Evolutionary conservation across 2,888 invertebrate species (phyloP), one percentile per base, ranked within the genome.

Genomic region (Itoplectis maculator): DNA sequence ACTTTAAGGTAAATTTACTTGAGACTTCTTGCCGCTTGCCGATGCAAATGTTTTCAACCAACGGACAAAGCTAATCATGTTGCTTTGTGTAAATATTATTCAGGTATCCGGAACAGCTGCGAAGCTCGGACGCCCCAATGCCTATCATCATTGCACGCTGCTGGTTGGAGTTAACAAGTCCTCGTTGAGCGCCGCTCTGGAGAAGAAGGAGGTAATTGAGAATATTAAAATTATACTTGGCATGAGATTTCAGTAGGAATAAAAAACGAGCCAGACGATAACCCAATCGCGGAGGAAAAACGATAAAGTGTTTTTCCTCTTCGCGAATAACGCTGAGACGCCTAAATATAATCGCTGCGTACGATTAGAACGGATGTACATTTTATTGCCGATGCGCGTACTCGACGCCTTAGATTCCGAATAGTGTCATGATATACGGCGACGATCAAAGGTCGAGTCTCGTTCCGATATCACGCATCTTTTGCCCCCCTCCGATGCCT

Each of bases 141-240:
- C 98, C n/a, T 99, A 99, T 94, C 99, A 99, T 92, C 99, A 99
- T 93, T 98, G 98, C 93, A 99, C 99, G 3, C 95, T 99, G 86
- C 94, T 99, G 92, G 97, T 99, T 83, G 95, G 97, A 90, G 97
- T 97, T 84, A 96, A 98, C 92, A 97, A 97, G 93, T 93, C 95
- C 85, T 95, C 95, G 92, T 94, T 98, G 91, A 95, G 95, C 88
- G 94, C 95, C 88, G 95, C 96, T 78, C 94, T 98, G 81, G 95
- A 95, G 81, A 96, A 95, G 92, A 95, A 95, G 91, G 95, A 96
- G 94, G 97, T 97, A 94, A 94, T 93, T 93, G 45, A 68, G 45
- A 11, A 79, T 75, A 79, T 75, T 82, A 77, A n/a, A 47, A 18
- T 20, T 51, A 45, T 13, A 40, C 61, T 42, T 61, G 77, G 37